phyloP scores from a whole-genome alignment of 1,140 invertebrate species.

The Batillaria attramentaria region DNA sequence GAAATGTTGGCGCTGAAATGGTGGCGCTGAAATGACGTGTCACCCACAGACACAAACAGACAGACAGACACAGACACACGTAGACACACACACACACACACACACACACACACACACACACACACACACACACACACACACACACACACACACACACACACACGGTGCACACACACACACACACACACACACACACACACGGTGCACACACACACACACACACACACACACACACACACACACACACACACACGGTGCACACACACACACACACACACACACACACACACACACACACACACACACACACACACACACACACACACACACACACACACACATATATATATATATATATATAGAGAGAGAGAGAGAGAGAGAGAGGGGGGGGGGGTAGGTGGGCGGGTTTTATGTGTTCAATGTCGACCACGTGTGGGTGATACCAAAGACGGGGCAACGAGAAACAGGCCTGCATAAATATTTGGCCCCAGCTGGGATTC shows the following conservation, averaged over 20 bases:
- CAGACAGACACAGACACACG: too few species aligned
- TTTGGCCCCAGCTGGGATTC: too few species aligned
- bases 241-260: not conserved
- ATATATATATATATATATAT: not conserved
- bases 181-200: not conserved
- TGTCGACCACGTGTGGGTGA: too few species aligned
- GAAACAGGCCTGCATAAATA: too few species aligned
- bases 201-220: not conserved
- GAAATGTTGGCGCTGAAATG: too few species aligned
- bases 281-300: not conserved
- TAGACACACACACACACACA: not conserved
- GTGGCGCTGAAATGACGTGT: too few species aligned
- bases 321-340: constrained; percentile 17
- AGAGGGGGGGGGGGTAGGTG: too few species aligned
- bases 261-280: constrained; percentile 6
- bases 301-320: constrained; percentile 3
- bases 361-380: too few species aligned
- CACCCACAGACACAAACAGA: too few species aligned
- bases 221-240: constrained; percentile 4
- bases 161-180: not conserved
- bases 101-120: not conserved
- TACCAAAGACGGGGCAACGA: too few species aligned
- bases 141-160: not conserved
- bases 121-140: not conserved
- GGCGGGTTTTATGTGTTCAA: too few species aligned